Percentiles rank a stretch among this genome's conserved stretches.
Conservation (phyloP, 2,113 vertebrate genomes). For the Ginglymostoma cirratum region DNA sequence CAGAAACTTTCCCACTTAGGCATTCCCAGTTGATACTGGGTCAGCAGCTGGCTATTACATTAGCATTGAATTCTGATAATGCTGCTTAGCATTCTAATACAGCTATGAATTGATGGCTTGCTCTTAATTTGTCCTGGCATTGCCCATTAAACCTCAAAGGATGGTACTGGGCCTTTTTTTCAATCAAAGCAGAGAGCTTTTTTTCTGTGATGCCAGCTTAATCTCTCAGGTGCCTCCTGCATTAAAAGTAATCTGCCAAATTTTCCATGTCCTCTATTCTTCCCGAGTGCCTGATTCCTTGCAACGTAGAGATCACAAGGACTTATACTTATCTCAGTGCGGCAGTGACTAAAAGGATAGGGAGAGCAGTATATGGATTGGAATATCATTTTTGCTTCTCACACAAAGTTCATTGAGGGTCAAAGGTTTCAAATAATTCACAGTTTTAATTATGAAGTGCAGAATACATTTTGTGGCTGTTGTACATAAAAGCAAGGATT, state of each 20-base stretch:
- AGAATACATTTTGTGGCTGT: background rate
- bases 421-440: background rate
- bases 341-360: background rate
- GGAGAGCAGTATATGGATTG: no score
- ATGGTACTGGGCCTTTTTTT: background rate
- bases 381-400: background rate
- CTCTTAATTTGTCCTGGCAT: background rate
- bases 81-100: background rate
- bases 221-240: background rate
- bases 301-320: background rate
- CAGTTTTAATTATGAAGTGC: conserved; percentile 6
- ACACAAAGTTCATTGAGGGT: background rate
- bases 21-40: background rate
- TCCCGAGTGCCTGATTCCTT: background rate
- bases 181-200: background rate
- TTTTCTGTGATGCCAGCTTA: background rate
- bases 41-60: background rate
- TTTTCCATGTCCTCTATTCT: background rate
- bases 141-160: background rate
- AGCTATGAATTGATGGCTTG: background rate
- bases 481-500: background rate
- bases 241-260: background rate
- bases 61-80: background rate
- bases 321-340: background rate
- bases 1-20: background rate